phyloP scores from a whole-genome alignment of 2,888 invertebrate species.

The Trypoxylon attenuatum region DNA sequence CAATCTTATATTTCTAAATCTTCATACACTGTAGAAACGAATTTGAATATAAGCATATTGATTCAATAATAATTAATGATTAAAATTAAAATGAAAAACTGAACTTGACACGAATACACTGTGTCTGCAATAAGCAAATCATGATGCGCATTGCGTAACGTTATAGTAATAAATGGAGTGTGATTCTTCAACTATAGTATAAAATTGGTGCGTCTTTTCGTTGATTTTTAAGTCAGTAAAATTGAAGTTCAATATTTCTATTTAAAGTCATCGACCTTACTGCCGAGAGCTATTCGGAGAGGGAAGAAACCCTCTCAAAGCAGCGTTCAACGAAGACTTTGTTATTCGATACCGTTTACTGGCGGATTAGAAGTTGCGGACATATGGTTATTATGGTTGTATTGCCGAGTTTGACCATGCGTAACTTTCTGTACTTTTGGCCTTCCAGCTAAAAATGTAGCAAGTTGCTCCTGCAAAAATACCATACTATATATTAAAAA shows the following conservation, averaged over 20 bases:
- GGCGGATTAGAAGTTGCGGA: conserved; percentile 53
- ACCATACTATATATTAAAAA: no score
- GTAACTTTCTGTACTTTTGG: conserved; percentile 79
- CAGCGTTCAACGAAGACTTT: conserved; percentile 16
- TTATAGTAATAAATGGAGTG: no score
- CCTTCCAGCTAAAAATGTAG: conserved; percentile 81
- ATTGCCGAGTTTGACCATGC: conserved; percentile 74
- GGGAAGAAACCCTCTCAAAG: conserved; percentile 17
- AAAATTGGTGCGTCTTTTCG: conserved; percentile 11
- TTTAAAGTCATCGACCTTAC: conserved; percentile 28
- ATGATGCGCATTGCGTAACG: conserved; percentile 4
- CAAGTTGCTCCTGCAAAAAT: conserved; percentile 78
- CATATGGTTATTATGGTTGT: conserved; percentile 71
- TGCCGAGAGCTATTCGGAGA: conserved; percentile 20
- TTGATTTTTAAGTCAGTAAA: not conserved
- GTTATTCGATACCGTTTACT: conserved; percentile 66
- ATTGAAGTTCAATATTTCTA: not conserved
- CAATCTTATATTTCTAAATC: conserved; percentile 13
- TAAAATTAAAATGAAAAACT: conserved; percentile 13
- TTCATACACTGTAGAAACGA: conserved; percentile 10
- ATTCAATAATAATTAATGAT: conserved; percentile 3
- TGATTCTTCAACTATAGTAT: not conserved
- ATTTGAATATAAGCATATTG: conserved; percentile 4
- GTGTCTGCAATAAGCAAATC: conserved; percentile 17
- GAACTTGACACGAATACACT: conserved; percentile 27